These are phyloP conservation scores for Epinotia bilunana DNA, from an alignment of 2,888 invertebrate genomes.

Conservation along the genomic window DNA sequence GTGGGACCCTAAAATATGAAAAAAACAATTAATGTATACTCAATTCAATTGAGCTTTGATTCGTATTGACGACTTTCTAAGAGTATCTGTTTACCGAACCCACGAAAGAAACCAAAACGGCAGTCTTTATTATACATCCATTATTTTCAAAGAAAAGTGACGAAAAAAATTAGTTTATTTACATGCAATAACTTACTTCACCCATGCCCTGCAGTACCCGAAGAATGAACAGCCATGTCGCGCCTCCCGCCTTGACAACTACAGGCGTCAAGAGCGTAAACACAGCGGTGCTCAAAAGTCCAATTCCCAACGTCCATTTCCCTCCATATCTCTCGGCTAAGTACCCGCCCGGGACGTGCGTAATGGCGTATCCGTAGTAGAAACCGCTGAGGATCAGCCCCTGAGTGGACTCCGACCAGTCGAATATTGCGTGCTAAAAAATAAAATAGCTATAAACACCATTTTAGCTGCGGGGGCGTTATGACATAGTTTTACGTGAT, in stretches of 20 bases:
- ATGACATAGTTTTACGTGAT: not conserved
- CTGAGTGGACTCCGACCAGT: slow-evolving; percentile 90
- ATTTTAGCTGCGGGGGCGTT: slow-evolving; percentile 27
- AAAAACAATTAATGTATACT: too few relatives aligned
- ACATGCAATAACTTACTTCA: slow-evolving; percentile 81
- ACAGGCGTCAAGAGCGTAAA: slow-evolving; percentile 92
- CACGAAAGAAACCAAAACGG: too few relatives aligned
- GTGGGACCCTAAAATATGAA: slow-evolving; percentile 86
- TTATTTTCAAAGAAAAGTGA: too few relatives aligned
- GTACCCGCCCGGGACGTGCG: slow-evolving; percentile 93
- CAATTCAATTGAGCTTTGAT: too few relatives aligned
- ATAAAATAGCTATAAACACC: slow-evolving; percentile 29
- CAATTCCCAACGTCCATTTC: slow-evolving; percentile 92
- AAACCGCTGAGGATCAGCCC: slow-evolving; percentile 92
- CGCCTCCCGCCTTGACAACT: slow-evolving; percentile 85
- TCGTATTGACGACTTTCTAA: too few relatives aligned
- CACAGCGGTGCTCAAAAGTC: slow-evolving; percentile 91
- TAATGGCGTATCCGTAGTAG: slow-evolving; percentile 94
- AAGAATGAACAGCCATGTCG: slow-evolving; percentile 83
- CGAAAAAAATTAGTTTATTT: not conserved
- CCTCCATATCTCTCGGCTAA: slow-evolving; percentile 93
- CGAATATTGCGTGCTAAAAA: slow-evolving; percentile 82
- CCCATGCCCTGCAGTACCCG: slow-evolving; percentile 91
- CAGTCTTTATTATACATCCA: too few relatives aligned
- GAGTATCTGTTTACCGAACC: too few relatives aligned